These are phyloP conservation scores for Gymnoscopelus microlampas DNA, from an alignment of 2,797 vertebrate genomes.

Conservation along the genomic window DNA sequence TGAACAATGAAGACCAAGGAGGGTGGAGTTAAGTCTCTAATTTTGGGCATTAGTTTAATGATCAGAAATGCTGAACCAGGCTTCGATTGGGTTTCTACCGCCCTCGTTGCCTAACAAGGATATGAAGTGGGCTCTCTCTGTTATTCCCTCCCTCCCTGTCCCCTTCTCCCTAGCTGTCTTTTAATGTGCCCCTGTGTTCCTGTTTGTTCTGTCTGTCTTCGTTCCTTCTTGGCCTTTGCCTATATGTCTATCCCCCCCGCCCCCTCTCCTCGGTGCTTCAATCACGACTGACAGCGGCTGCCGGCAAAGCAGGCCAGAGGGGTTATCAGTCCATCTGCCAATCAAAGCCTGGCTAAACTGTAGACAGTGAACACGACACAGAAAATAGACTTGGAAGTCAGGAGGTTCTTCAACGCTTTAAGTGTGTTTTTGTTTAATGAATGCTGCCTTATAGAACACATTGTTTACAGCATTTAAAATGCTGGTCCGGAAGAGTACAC, in stretches of 20 bases:
- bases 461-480: too few relatives aligned
- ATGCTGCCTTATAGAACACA: conserved; percentile 7
- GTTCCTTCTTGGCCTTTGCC: too few relatives aligned
- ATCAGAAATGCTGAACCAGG: conserved; percentile 72
- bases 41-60: conserved; percentile 74
- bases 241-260: background rate
- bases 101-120: conserved; percentile 39
- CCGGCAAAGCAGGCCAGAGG: conserved; percentile 49
- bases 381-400: conserved; percentile 27
- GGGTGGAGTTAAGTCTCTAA: conserved; percentile 55
- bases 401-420: conserved; percentile 5
- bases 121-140: conserved; percentile 25
- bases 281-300: conserved; percentile 69
- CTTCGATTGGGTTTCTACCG: conserved; percentile 47
- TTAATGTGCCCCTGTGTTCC: background rate
- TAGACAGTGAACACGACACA: conserved; percentile 15
- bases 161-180: conserved; percentile 41
- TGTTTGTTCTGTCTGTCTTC: background rate
- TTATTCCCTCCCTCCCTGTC: conserved; percentile 1
- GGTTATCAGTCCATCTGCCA: conserved; percentile 76
- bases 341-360: conserved; percentile 61
- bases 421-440: conserved; percentile 27
- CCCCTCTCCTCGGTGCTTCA: conserved; percentile 35
- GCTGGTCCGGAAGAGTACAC: too few relatives aligned
- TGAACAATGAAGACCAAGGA: conserved; percentile 65